phyloP scores from a whole-genome alignment of 2,888 invertebrate species.

The Parnassius apollo region DNA sequence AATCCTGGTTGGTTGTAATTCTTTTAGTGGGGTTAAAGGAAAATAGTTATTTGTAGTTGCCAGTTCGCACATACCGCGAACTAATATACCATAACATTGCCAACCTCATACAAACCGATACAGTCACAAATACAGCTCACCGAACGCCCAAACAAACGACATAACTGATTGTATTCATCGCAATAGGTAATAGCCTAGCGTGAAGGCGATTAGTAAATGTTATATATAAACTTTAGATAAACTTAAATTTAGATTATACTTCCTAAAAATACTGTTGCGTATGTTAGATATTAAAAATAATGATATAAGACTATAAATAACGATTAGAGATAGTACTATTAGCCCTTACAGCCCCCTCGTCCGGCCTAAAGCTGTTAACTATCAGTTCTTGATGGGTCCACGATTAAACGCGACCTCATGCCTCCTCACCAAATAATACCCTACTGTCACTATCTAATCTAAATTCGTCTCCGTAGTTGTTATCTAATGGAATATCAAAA shows the following conservation, averaged over 20 bases:
- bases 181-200: constrained; percentile 30
- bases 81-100: constrained; percentile 26
- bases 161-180: constrained; percentile 26
- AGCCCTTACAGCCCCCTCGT: constrained; percentile 22
- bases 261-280: constrained; percentile 77
- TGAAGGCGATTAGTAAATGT: constrained; percentile 44
- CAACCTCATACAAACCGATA: constrained; percentile 28
- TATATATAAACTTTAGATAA: constrained; percentile 54
- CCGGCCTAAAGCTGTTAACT: constrained; percentile 2
- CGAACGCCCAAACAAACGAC: constrained; percentile 31
- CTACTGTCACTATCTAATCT: constrained; percentile 18
- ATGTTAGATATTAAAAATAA: constrained; percentile 77
- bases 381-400: background rate
- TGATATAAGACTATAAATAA: constrained; percentile 76
- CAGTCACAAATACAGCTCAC: constrained; percentile 27
- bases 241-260: constrained; percentile 74
- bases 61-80: constrained; percentile 3
- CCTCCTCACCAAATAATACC: constrained; percentile 8
- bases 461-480: constrained; percentile 19
- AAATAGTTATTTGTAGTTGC: constrained; percentile 10
- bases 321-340: constrained; percentile 47
- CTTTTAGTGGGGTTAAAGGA: constrained; percentile 2
- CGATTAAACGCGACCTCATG: background rate
- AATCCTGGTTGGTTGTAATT: constrained; percentile 21
- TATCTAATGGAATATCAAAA: constrained; percentile 2